Percentiles rank a stretch among this genome's conserved stretches.
These are phyloP conservation scores for Atherix ibis DNA, from an alignment of 2,888 invertebrate genomes.

Conservation along the genomic window DNA sequence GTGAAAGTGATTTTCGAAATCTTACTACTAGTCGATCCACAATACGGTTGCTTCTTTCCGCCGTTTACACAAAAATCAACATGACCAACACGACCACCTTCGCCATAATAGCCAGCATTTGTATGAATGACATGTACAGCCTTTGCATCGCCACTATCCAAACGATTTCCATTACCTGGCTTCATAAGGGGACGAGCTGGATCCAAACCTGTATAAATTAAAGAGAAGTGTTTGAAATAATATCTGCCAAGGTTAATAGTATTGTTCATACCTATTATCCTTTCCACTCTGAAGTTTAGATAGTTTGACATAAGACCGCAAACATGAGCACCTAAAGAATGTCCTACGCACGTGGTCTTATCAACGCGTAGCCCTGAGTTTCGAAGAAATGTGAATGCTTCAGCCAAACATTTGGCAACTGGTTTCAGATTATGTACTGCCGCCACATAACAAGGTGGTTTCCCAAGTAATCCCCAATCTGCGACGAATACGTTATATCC, in stretches of 20 bases:
- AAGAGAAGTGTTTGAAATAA: neutral
- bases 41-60: constrained; percentile 56
- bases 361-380: constrained; percentile 48
- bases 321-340: constrained; percentile 59
- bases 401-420: constrained; percentile 53
- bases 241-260: neutral
- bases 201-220: constrained; percentile 41
- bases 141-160: constrained; percentile 58
- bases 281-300: constrained; percentile 52
- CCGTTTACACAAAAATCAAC: constrained; percentile 71
- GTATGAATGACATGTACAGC: constrained; percentile 67
- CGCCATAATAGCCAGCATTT: constrained; percentile 65
- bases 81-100: constrained; percentile 54
- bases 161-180: constrained; percentile 42
- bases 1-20: constrained; percentile 1
- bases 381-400: constrained; percentile 44
- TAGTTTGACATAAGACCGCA: constrained; percentile 62
- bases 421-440: constrained; percentile 60
- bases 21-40: constrained; percentile 52
- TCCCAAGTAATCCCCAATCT: constrained; percentile 58
- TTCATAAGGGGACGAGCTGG: constrained; percentile 59
- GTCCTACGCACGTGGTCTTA: constrained; percentile 57
- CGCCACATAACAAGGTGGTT: constrained; percentile 56
- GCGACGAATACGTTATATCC: constrained; percentile 61
- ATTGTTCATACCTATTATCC: constrained; percentile 45